Evolutionary conservation across 2,797 vertebrate species (phyloP), one percentile per base, ranked within the genome.

Genomic region (Cryptoprocta ferox): DNA sequence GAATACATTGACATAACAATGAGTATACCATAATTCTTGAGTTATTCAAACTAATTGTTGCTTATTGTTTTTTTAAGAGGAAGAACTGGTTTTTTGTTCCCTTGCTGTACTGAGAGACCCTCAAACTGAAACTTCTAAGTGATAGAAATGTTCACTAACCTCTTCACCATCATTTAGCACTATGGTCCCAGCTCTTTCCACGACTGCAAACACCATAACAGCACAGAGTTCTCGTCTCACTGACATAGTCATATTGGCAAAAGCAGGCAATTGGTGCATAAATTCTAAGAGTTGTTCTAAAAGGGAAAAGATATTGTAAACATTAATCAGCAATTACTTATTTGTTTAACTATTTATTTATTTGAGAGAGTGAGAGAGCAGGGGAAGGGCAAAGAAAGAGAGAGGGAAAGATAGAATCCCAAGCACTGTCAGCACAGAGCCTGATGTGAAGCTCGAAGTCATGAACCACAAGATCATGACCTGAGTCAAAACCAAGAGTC

Each of bases 201-300:
- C 99, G 97, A 99, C 99, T 0, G 99, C 99, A 19, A 99, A 99
- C 71, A 99, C 99, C 99, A 99, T 99, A 97, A 99, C 99, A 2
- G 99, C 99, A 97, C 99, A 99, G 81, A 99, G 99, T 97, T 99
- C 99, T 97, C 99, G 99, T 98, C 99, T 99, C 98, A 99, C 99
- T 0, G 99, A 99, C 99, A 99, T 99, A 45, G 99, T 99, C 99
- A 99, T 99, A 98, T 99, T 99, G 98, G 99, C 99, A 97, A 99
- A 99, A 66, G 99, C 99, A 71, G 99, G 99, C 98, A 99, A 99
- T 92, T 99, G 99, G 99, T 99, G 99, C 99, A 99, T 99, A 98
- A 99, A 99, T 99, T 99, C 99, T 98, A 99, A 99, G 94, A 99
- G 99, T 99, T 99, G 99, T 98, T 99, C 99, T 99, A 99, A 91